These are phyloP conservation scores for Lethenteron camtschaticum DNA, from an alignment of 2,113 vertebrate genomes.

Conservation along the genomic window DNA sequence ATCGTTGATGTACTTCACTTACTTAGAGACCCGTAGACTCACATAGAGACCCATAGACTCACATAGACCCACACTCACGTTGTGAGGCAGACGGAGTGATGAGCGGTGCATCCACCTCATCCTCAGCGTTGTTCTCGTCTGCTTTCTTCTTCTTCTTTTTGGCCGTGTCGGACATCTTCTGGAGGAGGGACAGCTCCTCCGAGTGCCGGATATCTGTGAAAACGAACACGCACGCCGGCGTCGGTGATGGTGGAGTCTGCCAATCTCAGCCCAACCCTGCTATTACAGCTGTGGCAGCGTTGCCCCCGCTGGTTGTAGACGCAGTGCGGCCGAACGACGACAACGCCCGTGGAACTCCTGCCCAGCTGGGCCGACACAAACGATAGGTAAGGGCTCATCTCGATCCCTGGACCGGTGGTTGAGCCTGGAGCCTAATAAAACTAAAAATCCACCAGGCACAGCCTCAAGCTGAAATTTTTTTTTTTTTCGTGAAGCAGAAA, in stretches of 20 bases:
- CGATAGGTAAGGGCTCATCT: conserved; percentile 6
- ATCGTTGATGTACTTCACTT: conserved; percentile 8
- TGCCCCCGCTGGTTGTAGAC: neutral
- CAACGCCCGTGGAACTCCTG: neutral
- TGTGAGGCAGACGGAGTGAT: too few relatives aligned
- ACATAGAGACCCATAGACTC: conserved; percentile 28
- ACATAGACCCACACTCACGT: conserved; percentile 33
- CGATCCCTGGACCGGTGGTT: neutral
- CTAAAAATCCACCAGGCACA: too few relatives aligned
- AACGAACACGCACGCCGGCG: neutral
- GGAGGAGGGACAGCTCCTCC: conserved; percentile 75
- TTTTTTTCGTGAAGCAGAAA: too few relatives aligned
- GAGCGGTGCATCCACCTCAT: conserved; percentile 31
- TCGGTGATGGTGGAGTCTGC: neutral
- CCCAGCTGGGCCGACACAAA: neutral
- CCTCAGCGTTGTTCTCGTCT: conserved; percentile 30
- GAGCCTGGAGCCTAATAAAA: too few relatives aligned
- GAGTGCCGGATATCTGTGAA: conserved; percentile 55
- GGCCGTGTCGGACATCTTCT: conserved; percentile 31
- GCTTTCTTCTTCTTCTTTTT: conserved; percentile 91
- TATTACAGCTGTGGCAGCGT: neutral
- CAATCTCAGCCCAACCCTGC: neutral
- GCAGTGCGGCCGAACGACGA: neutral
- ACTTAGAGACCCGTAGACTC: too few relatives aligned
- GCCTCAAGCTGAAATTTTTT: too few relatives aligned